Percentiles rank a stretch among this genome's conserved stretches.
These are phyloP conservation scores for Lysandra bellargus DNA, from an alignment of 2,888 invertebrate genomes.

Conservation along the genomic window DNA sequence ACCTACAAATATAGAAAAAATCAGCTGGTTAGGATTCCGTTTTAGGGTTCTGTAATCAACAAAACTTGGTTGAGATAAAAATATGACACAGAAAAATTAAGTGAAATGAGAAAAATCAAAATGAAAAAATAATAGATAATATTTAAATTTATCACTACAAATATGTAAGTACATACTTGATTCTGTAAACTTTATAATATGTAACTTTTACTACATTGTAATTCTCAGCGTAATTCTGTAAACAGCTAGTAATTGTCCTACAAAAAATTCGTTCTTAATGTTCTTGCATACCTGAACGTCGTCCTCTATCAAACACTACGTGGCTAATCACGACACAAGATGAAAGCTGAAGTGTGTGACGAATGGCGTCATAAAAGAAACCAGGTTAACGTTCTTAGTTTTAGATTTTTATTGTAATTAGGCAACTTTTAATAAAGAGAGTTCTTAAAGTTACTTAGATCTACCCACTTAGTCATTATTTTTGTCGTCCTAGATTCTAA, in stretches of 20 bases:
- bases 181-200: too few relatives aligned
- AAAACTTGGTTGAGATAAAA: too few relatives aligned
- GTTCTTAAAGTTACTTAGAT: neutral
- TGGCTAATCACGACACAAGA: slow-evolving; percentile 48
- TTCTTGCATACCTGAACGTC: neutral
- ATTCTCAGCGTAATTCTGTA: neutral
- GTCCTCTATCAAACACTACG: neutral
- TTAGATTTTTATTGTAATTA: slow-evolving; percentile 25
- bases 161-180: too few relatives aligned
- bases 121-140: too few relatives aligned
- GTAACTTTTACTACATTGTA: too few relatives aligned
- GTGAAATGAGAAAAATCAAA: too few relatives aligned
- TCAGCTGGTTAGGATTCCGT: too few relatives aligned
- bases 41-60: too few relatives aligned
- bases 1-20: too few relatives aligned
- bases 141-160: too few relatives aligned
- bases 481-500: neutral
- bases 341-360: slow-evolving; percentile 45
- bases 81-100: too few relatives aligned
- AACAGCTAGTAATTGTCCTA: neutral
- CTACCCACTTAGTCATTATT: slow-evolving; percentile 10
- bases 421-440: slow-evolving; percentile 2
- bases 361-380: slow-evolving; percentile 39
- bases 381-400: slow-evolving; percentile 34
- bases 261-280: neutral